These are phyloP conservation scores for Apodemia zela DNA, from an alignment of 2,888 invertebrate species.

Conservation along the genomic window DNA sequence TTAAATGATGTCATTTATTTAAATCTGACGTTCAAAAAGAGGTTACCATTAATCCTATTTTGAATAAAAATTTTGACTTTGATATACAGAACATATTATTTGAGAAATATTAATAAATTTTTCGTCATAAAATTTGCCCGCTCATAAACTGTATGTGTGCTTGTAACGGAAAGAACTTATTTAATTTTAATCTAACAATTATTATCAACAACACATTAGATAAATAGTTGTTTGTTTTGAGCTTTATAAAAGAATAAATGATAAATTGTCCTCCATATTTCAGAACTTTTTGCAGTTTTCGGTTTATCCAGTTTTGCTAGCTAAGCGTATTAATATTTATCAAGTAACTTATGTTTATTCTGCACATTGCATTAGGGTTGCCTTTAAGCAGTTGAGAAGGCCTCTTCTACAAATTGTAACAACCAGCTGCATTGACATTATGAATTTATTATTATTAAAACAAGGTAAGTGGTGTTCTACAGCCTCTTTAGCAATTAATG, in stretches of 20 bases:
- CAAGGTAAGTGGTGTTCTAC: slow-evolving; percentile 4
- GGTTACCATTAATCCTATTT: no score
- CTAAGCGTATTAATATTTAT: slow-evolving; percentile 29
- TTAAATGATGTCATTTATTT: no score
- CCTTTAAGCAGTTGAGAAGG: slow-evolving; percentile 34
- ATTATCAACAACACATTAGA: no score
- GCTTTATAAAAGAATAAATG: not conserved
- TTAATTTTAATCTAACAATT: no score
- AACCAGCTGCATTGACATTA: slow-evolving; percentile 24
- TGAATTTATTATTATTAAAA: slow-evolving; percentile 14
- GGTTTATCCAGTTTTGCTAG: slow-evolving; percentile 29
- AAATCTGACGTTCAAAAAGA: no score
- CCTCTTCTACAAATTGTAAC: slow-evolving; percentile 26
- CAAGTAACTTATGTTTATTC: slow-evolving; percentile 41
- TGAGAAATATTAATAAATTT: no score
- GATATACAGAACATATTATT: no score
- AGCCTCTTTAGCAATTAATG: slow-evolving; percentile 10
- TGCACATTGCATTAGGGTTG: slow-evolving; percentile 42
- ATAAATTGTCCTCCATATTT: not conserved
- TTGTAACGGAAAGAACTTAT: no score
- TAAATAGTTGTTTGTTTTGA: no score
- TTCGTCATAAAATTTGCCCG: no score
- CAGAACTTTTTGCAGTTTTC: slow-evolving; percentile 11
- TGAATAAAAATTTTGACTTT: no score
- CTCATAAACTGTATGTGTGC: no score